phyloP scores from a whole-genome alignment of 2,888 invertebrate genomes.

The Oxycera nigricornis region DNA sequence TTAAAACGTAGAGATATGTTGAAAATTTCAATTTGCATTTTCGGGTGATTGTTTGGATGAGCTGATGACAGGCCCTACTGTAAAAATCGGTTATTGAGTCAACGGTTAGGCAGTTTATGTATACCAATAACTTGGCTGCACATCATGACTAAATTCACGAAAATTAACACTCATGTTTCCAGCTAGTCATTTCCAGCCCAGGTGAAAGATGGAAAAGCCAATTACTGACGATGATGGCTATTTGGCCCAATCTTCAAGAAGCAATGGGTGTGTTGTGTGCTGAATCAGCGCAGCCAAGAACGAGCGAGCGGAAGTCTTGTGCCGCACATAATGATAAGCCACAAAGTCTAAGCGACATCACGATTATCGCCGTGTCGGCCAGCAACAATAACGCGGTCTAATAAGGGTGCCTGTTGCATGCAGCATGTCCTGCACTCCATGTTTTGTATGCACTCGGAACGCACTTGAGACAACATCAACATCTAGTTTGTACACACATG shows the following conservation, averaged over 20 bases:
- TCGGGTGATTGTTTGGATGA: too few relatives aligned
- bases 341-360: background rate
- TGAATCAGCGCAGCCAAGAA: background rate
- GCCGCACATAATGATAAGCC: conserved; percentile 29
- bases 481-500: background rate
- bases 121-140: too few relatives aligned
- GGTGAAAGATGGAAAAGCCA: background rate
- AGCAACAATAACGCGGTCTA: background rate
- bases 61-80: too few relatives aligned
- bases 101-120: too few relatives aligned
- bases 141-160: too few relatives aligned
- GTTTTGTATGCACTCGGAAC: background rate
- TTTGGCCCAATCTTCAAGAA: background rate
- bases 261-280: background rate
- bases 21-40: too few relatives aligned
- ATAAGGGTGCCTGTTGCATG: background rate
- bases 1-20: too few relatives aligned
- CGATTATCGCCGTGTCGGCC: conserved; percentile 5
- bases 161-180: too few relatives aligned
- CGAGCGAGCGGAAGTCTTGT: conserved; percentile 12
- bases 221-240: background rate
- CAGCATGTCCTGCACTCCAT: background rate
- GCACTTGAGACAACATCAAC: background rate
- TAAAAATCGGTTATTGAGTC: too few relatives aligned
- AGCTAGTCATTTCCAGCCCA: too few relatives aligned